phyloP scores from a whole-genome alignment of 2,797 vertebrate species.

The Melanotaenia trifasciata region DNA sequence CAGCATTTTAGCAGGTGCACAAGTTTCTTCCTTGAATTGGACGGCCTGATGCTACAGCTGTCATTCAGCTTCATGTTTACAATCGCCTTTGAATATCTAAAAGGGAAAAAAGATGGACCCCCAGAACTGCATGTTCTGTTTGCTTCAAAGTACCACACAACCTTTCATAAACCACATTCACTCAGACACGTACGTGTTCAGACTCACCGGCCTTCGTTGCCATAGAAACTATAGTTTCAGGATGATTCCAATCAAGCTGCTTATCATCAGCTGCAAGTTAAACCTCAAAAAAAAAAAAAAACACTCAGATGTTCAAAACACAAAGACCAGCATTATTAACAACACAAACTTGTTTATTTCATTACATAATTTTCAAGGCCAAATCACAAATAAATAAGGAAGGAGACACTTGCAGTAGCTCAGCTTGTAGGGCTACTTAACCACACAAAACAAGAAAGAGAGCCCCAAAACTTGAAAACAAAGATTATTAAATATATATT shows the following conservation, averaged over 20 bases:
- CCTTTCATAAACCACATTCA: conserved; percentile 46
- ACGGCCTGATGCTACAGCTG: not conserved
- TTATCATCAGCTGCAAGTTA: conserved; percentile 48
- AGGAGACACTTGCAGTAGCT: conserved; percentile 79
- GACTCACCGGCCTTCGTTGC: conserved; percentile 74
- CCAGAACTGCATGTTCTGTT: conserved; percentile 55
- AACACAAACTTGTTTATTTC: conserved; percentile 78
- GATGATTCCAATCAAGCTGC: conserved; percentile 65
- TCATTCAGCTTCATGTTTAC: conserved; percentile 5
- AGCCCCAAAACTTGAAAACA: conserved; percentile 63
- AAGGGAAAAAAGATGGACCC: conserved; percentile 19
- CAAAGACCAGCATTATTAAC: conserved; percentile 43
- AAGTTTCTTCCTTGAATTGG: not conserved
- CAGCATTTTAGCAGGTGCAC: not conserved
- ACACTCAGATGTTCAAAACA: not conserved
- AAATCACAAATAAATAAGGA: conserved; percentile 92
- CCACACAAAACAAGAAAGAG: conserved; percentile 56
- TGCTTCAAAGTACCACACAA: conserved; percentile 25
- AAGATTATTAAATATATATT: conserved; percentile 73
- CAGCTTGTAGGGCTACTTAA: conserved; percentile 59
- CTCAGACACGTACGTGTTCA: conserved; percentile 35
- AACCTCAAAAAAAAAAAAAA: conserved; percentile 12
- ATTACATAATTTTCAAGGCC: conserved; percentile 79
- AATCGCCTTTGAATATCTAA: not conserved
- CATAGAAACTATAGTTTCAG: conserved; percentile 78